Evolutionary conservation across 2,888 invertebrate species (phyloP).

Genomic region (Thecophora atra): DNA sequence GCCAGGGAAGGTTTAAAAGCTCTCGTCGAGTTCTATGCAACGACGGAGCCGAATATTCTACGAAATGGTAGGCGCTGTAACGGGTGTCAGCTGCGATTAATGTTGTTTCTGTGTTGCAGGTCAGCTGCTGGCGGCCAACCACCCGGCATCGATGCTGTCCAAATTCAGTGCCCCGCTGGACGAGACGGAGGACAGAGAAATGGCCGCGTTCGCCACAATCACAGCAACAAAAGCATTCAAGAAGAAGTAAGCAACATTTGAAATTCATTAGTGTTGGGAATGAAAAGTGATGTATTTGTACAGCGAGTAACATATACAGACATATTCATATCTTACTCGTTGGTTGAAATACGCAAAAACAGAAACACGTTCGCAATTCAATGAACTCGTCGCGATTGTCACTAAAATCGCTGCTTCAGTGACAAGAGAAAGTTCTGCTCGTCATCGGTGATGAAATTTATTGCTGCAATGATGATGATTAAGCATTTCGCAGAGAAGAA

Average conservation of each 20-base stretch:
- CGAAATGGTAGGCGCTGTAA: conserved; percentile 57
- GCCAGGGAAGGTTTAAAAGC: conserved; percentile 63
- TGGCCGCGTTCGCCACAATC: conserved; percentile 65
- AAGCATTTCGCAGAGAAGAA: too few species aligned
- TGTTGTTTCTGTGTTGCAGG: conserved; percentile 49
- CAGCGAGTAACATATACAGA: too few species aligned
- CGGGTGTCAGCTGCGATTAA: background rate
- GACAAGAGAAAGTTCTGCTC: conserved; percentile 27
- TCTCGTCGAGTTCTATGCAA: conserved; percentile 62
- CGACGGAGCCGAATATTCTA: conserved; percentile 63
- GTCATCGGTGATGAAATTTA: too few species aligned
- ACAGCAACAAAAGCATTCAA: conserved; percentile 64
- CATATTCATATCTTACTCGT: too few species aligned
- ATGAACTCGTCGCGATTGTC: conserved; percentile 12
- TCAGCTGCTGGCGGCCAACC: conserved; percentile 61
- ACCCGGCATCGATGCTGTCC: conserved; percentile 63
- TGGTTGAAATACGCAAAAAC: background rate
- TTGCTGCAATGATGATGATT: too few species aligned
- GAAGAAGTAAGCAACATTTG: conserved; percentile 61
- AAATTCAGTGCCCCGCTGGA: conserved; percentile 63
- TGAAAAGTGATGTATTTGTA: too few species aligned
- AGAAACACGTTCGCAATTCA: conserved; percentile 21
- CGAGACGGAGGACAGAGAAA: conserved; percentile 57
- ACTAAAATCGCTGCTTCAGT: background rate
- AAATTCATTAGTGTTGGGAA: too few species aligned